Evolutionary conservation across 2,797 vertebrate species (phyloP).

Genomic region (Sphaeramia orbicularis): DNA sequence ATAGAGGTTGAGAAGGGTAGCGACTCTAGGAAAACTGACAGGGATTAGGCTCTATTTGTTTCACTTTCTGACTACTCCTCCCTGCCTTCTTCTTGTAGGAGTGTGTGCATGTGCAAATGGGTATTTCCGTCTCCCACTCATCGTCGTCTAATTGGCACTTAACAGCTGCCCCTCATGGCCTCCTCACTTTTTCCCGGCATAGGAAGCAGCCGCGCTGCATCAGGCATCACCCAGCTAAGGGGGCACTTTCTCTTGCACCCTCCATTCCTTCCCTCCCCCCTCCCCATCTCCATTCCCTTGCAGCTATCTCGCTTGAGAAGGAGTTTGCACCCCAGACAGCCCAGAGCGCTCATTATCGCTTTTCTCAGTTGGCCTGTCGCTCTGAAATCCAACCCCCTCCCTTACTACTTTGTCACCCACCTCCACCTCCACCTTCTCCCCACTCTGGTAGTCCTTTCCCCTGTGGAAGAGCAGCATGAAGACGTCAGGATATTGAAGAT

Average conservation of each 20-base stretch:
- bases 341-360: slow-evolving; percentile 76
- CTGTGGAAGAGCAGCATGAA: slow-evolving; percentile 36
- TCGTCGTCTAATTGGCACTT: slow-evolving; percentile 78
- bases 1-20: slow-evolving; percentile 34
- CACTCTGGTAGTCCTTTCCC: slow-evolving; percentile 21
- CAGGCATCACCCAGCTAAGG: slow-evolving; percentile 75
- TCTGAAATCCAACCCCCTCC: slow-evolving; percentile 57
- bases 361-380: slow-evolving; percentile 68
- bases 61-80: slow-evolving; percentile 55
- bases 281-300: slow-evolving; percentile 34
- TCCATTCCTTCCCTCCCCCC: slow-evolving; percentile 14
- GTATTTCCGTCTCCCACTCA: slow-evolving; percentile 69
- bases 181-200: slow-evolving; percentile 57
- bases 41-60: slow-evolving; percentile 71
- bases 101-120: slow-evolving; percentile 51
- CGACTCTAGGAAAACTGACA: slow-evolving; percentile 34
- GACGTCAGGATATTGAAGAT: slow-evolving; percentile 62
- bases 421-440: slow-evolving; percentile 38
- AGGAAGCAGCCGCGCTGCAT: slow-evolving; percentile 75
- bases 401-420: slow-evolving; percentile 10
- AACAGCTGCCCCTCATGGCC: slow-evolving; percentile 76
- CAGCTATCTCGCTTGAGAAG: slow-evolving; percentile 57
- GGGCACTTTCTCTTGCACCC: slow-evolving; percentile 71
- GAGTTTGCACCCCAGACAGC: slow-evolving; percentile 73
- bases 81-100: slow-evolving; percentile 38